Evolutionary conservation across 2,797 vertebrate species (phyloP).

Genomic region (Acestrorhynchus altus): DNA sequence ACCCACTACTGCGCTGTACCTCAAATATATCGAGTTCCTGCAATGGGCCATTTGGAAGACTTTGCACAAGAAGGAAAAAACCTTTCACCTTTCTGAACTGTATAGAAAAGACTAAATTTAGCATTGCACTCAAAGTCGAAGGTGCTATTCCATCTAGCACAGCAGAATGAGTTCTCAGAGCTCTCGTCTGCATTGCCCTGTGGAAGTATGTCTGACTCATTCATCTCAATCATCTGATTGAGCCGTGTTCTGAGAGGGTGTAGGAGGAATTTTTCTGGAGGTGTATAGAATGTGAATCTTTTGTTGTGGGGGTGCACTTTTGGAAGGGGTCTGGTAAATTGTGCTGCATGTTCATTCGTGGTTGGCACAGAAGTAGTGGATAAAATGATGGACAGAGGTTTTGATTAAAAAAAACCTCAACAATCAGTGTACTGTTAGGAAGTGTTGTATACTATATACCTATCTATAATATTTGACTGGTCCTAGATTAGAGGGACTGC

Average conservation of each 20-base stretch:
- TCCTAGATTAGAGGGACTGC: too few species aligned
- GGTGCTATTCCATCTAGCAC: not conserved
- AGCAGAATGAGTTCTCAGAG: not conserved
- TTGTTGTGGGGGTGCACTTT: not conserved
- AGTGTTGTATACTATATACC: too few species aligned
- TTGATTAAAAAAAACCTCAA: too few species aligned
- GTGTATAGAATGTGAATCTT: not conserved
- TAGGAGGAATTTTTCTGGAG: conserved; percentile 11
- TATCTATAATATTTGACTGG: too few species aligned
- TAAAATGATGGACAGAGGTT: too few species aligned
- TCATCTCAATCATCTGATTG: conserved; percentile 13
- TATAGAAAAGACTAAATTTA: not conserved
- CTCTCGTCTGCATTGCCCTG: conserved; percentile 18
- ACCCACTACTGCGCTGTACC: too few species aligned
- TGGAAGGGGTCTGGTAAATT: not conserved
- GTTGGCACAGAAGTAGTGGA: not conserved
- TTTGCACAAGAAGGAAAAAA: not conserved
- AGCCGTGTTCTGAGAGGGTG: conserved; percentile 3
- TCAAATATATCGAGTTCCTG: not conserved
- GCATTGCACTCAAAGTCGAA: not conserved
- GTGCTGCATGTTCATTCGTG: not conserved
- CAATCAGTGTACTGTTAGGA: too few species aligned
- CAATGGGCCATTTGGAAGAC: too few species aligned
- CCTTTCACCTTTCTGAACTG: not conserved
- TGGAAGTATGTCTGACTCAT: conserved; percentile 28